phyloP scores from a whole-genome alignment of 2,113 vertebrate genomes.

The Syngnathus typhle region DNA sequence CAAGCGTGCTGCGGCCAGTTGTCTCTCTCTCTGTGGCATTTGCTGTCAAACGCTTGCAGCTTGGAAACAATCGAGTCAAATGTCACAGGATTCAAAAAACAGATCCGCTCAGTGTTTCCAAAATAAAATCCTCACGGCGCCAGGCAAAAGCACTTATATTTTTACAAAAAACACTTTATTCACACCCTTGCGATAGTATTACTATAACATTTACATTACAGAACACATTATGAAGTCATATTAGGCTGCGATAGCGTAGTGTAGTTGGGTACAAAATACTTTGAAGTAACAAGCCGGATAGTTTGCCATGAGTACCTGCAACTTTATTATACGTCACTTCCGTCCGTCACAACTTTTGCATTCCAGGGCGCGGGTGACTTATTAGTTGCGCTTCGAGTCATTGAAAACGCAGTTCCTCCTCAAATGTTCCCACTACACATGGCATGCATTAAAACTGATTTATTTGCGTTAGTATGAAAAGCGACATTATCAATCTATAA shows the following conservation, averaged over 20 bases:
- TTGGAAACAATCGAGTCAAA: background rate
- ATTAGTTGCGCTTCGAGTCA: too few species aligned
- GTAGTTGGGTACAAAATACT: background rate
- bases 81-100: background rate
- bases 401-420: background rate
- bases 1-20: too few species aligned
- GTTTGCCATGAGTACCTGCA: background rate
- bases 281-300: background rate
- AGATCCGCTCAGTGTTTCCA: background rate
- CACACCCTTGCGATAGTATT: background rate
- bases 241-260: background rate
- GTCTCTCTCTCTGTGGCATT: background rate
- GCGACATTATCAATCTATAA: too few species aligned
- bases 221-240: background rate
- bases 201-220: background rate
- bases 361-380: background rate
- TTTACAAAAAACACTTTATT: background rate
- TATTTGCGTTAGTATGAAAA: too few species aligned
- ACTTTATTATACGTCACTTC: background rate
- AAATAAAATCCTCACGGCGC: background rate
- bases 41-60: background rate
- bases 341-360: background rate
- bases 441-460: background rate
- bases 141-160: background rate
- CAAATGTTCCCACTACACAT: background rate